A percentile compares a stretch with the other conserved stretches of the same genome.
Evolutionary conservation across 2,113 vertebrate genomes (phyloP).

Genomic region (Columba janthina): DNA sequence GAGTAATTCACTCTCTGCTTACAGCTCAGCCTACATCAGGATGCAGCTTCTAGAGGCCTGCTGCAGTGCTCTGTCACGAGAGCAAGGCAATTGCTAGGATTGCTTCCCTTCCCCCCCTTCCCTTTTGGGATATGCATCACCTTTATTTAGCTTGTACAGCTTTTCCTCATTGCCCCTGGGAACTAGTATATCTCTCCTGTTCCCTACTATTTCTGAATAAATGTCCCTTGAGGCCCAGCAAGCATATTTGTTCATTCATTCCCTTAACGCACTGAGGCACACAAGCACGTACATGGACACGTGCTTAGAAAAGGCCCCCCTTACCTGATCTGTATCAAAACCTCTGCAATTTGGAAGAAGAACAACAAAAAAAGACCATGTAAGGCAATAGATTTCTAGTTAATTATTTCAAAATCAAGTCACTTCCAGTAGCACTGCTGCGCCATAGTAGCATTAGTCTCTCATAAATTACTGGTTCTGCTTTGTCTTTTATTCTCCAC

Average conservation of each 20-base stretch:
- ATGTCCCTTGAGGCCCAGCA: constrained; percentile 3
- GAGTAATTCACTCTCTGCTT: not conserved
- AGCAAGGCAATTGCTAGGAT: constrained; percentile 15
- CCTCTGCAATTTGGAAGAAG: not conserved
- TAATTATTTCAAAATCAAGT: constrained; percentile 32
- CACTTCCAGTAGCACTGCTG: not conserved
- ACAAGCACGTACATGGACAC: not conserved
- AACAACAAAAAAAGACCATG: not conserved
- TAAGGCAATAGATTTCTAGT: not conserved
- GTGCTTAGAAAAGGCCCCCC: constrained; percentile 2
- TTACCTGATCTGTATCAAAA: constrained; percentile 47
- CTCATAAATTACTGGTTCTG: constrained; percentile 35
- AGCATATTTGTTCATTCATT: constrained; percentile 60
- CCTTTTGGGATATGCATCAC: constrained; percentile 35
- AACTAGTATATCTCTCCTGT: constrained; percentile 27
- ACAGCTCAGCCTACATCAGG: constrained; percentile 38
- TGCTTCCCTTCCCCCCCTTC: constrained; percentile 32
- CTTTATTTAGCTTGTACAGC: constrained; percentile 55
- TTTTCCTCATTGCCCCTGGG: constrained; percentile 31
- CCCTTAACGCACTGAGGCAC: constrained; percentile 7
- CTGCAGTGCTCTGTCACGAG: constrained; percentile 58
- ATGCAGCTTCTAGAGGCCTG: constrained; percentile 37
- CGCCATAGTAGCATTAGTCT: not conserved
- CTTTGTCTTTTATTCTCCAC: constrained; percentile 55
- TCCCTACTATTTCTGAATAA: constrained; percentile 61